Evolutionary conservation across 2,888 invertebrate genomes (phyloP).

Genomic region (Gymnoscelis rufifasciata): DNA sequence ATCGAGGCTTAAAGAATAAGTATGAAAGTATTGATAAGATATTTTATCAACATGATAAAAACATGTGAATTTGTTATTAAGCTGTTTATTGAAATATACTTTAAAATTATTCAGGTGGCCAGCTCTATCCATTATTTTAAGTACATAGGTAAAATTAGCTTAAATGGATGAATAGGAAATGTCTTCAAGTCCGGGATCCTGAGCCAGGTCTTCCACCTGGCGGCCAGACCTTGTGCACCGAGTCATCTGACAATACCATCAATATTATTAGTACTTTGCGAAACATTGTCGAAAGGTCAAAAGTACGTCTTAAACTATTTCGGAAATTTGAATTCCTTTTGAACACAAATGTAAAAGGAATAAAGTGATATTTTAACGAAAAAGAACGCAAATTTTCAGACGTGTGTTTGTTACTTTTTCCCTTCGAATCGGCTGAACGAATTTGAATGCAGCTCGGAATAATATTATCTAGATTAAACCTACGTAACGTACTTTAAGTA

Average conservation of each 20-base stretch:
- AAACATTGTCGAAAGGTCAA: not conserved
- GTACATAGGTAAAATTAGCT: conserved; percentile 11
- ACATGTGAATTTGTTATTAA: not conserved
- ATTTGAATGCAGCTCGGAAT: no score
- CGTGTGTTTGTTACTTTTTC: no score
- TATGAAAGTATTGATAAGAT: no score
- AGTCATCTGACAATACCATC: conserved; percentile 32
- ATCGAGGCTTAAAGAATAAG: no score
- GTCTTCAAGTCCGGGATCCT: conserved; percentile 35
- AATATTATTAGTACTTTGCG: conserved; percentile 27
- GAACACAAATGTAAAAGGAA: no score
- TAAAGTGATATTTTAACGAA: no score
- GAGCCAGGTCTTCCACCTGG: conserved; percentile 29
- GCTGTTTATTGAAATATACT: not conserved
- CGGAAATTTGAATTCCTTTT: no score
- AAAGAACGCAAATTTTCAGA: no score
- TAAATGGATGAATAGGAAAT: conserved; percentile 22
- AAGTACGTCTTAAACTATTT: not conserved
- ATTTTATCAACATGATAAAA: not conserved
- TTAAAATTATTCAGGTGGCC: not conserved
- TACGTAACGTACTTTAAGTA: no score
- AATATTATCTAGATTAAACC: no score
- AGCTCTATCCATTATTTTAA: conserved; percentile 1
- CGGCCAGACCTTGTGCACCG: conserved; percentile 26
- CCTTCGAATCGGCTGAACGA: no score